phyloP scores from a whole-genome alignment of 1,140 invertebrate genomes.

The Saccostrea cuccullata region DNA sequence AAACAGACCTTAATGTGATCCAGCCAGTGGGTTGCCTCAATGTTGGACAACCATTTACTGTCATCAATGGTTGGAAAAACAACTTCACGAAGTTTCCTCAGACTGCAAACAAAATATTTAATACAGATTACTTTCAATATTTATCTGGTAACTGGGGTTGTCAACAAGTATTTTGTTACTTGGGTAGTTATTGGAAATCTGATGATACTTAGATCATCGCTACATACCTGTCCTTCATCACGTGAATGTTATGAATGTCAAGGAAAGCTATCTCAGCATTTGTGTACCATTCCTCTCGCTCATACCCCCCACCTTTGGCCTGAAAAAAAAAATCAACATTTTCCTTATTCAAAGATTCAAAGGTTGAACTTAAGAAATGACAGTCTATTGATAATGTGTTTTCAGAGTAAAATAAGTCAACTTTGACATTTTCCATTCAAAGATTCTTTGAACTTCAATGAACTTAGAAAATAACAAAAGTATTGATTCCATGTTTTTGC shows the following conservation, averaged over 20 bases:
- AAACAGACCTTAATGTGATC: conserved; percentile 88
- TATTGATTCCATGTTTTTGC: background rate
- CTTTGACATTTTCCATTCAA: no score
- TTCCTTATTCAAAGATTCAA: no score
- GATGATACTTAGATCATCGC: no score
- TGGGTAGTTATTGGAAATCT: no score
- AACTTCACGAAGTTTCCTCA: conserved; percentile 96
- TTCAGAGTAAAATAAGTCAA: no score
- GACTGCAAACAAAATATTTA: conserved; percentile 80
- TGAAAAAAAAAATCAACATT: conserved; percentile 53
- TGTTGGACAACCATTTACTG: conserved; percentile 90
- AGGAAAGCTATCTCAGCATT: conserved; percentile 98
- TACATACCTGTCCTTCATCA: conserved; percentile 84
- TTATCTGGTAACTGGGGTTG: no score
- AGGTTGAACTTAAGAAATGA: no score
- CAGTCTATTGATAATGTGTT: no score
- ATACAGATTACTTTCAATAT: background rate
- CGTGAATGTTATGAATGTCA: conserved; percentile 99
- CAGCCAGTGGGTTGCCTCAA: conserved; percentile 98
- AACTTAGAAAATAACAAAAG: background rate
- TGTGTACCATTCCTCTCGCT: conserved; percentile 97
- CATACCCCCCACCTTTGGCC: conserved; percentile 98
- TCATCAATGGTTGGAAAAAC: conserved; percentile 98
- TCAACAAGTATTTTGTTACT: no score
- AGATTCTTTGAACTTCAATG: conserved; percentile 1